Conservation (phyloP, 2,797 vertebrate genomes). For the Phaenicophaeus curvirostris region DNA sequence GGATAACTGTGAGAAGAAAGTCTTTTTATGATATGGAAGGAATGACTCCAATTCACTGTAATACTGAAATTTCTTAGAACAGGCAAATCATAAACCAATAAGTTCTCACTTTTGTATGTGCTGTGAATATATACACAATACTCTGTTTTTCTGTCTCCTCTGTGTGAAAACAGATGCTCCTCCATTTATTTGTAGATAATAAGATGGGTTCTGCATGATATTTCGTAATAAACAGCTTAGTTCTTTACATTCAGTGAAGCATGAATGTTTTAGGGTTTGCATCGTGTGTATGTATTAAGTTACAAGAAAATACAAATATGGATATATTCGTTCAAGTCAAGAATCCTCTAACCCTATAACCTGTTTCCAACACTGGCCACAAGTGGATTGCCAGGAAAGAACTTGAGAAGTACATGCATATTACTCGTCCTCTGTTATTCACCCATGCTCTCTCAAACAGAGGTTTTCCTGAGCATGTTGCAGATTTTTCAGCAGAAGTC, state of each 20-base stretch:
- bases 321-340: neutral
- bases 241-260: neutral
- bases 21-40: neutral
- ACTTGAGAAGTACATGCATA: neutral
- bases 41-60: neutral
- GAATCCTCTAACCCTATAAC: neutral
- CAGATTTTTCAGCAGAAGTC: neutral
- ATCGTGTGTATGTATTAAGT: neutral
- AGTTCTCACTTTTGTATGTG: neutral
- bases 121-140: neutral
- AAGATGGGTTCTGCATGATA: neutral
- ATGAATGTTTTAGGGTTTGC: neutral
- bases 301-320: neutral
- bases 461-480: neutral
- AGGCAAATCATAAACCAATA: neutral
- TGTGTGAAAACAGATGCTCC: neutral
- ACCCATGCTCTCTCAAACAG: neutral
- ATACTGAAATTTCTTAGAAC: neutral
- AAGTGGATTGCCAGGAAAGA: neutral
- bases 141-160: neutral
- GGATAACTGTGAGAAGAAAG: neutral
- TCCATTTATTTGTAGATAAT: neutral
- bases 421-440: neutral
- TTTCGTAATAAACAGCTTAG: neutral
- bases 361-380: neutral